phyloP scores from a whole-genome alignment of 1,140 invertebrate genomes.

The Aporrectodea caliginosa region DNA sequence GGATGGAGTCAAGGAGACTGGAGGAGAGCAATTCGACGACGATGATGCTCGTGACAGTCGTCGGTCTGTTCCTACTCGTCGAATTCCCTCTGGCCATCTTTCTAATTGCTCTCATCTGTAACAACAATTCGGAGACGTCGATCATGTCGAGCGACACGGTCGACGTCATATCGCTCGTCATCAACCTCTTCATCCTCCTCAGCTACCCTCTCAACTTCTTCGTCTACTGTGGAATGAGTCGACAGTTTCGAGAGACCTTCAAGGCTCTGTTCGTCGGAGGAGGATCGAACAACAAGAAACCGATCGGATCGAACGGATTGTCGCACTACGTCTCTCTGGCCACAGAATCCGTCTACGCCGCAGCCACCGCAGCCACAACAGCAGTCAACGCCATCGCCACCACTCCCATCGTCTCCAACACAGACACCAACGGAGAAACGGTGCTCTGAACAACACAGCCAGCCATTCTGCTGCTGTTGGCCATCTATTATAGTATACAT shows the following conservation, averaged over 20 bases:
- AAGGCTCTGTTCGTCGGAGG: neutral
- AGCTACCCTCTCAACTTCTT: neutral
- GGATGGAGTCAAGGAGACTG: constrained; percentile 75
- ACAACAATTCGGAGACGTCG: constrained; percentile 4
- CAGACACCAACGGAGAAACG: too few species aligned
- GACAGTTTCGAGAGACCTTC: neutral
- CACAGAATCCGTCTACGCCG: neutral
- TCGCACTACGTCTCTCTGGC: neutral
- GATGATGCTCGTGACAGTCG: constrained; percentile 73
- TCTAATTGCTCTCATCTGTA: constrained; percentile 24
- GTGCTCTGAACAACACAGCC: too few species aligned
- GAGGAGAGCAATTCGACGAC: constrained; percentile 83
- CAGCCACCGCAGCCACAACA: neutral
- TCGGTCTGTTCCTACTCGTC: constrained; percentile 32
- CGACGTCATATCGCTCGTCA: neutral
- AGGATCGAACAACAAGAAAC: neutral
- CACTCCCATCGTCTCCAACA: too few species aligned
- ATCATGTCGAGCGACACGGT: neutral
- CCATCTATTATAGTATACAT: too few species aligned
- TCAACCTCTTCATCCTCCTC: neutral
- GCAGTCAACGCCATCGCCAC: too few species aligned
- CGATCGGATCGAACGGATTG: neutral
- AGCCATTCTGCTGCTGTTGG: too few species aligned
- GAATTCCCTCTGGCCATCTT: constrained; percentile 31
- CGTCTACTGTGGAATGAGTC: neutral